phyloP scores from a whole-genome alignment of 2,888 invertebrate species.

The Lagria hirta region DNA sequence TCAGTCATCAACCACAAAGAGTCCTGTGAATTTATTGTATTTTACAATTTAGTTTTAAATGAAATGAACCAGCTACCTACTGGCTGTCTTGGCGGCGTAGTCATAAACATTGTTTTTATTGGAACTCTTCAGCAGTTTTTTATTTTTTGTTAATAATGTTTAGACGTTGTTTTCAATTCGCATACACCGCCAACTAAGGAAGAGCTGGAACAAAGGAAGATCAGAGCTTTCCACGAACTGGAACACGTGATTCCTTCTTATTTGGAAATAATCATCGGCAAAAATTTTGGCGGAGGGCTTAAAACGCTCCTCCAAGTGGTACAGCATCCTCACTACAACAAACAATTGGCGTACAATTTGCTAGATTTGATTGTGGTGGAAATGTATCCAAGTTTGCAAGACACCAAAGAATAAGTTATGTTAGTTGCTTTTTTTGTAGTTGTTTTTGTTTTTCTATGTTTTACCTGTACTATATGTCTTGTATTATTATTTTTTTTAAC shows the following conservation, averaged over 20 bases:
- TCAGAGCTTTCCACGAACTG: conserved; percentile 54
- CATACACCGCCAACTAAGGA: conserved; percentile 42
- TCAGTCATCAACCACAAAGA: too few relatives aligned
- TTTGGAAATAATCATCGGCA: conserved; percentile 48
- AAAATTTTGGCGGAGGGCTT: conserved; percentile 52
- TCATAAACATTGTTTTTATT: background rate
- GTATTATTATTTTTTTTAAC: too few relatives aligned
- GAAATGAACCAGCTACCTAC: too few relatives aligned
- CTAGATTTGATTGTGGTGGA: conserved; percentile 75
- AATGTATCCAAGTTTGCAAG: conserved; percentile 64
- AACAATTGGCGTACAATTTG: conserved; percentile 74
- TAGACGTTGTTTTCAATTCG: conserved; percentile 51
- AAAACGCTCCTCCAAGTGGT: conserved; percentile 55
- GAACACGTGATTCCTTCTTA: conserved; percentile 46
- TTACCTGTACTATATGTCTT: too few relatives aligned
- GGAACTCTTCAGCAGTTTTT: background rate
- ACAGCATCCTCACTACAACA: conserved; percentile 63
- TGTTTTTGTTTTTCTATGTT: too few relatives aligned
- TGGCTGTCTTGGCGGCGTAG: too few relatives aligned
- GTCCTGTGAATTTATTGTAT: too few relatives aligned
- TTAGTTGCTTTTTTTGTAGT: too few relatives aligned
- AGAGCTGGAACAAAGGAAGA: conserved; percentile 48
- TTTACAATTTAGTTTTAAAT: too few relatives aligned
- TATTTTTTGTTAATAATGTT: conserved; percentile 22
- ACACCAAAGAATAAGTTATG: too few relatives aligned